Conservation (phyloP, 1,140 invertebrate species). For the Idris sp. region DNA sequence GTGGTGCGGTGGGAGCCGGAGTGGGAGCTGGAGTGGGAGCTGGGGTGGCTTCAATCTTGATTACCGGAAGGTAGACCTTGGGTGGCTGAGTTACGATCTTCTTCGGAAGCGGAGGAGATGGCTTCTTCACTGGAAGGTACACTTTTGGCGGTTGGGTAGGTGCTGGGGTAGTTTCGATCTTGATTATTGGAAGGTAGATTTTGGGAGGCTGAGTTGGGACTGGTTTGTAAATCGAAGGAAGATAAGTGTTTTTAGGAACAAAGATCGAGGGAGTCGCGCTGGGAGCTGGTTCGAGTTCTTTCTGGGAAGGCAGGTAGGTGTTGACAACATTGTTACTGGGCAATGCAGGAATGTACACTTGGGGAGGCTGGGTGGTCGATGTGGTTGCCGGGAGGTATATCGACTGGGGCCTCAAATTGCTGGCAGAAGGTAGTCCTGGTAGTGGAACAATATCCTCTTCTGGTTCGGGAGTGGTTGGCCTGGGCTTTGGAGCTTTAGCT, state of each 20-base stretch:
- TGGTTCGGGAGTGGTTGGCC: constrained; percentile 4
- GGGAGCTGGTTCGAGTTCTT: too few species aligned
- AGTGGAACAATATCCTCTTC: constrained; percentile 17
- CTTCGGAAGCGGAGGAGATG: too few species aligned
- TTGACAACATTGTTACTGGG: too few species aligned
- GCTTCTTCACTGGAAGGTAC: constrained; percentile 2
- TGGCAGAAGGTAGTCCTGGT: constrained; percentile 33
- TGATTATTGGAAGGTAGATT: constrained; percentile 21
- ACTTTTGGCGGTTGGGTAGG: constrained; percentile 19
- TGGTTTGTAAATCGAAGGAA: too few species aligned
- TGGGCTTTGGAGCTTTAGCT: constrained; percentile 59
- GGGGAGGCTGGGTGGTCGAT: constrained; percentile 5
- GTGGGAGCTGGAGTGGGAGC: constrained; percentile 5
- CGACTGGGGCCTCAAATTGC: constrained; percentile 28
- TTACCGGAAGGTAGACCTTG: constrained; percentile 8
- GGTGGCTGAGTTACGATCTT: too few species aligned
- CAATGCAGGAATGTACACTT: too few species aligned
- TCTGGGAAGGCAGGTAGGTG: too few species aligned
- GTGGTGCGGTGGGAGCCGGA: too few species aligned
- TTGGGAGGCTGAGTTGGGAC: too few species aligned
- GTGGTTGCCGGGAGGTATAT: constrained; percentile 25
- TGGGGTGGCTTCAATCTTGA: constrained; percentile 1
- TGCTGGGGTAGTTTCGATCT: not conserved
- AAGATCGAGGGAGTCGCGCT: too few species aligned
- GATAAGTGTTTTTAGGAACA: too few species aligned